phyloP scores from a whole-genome alignment of 2,113 vertebrate species.

The Sarotherodon lohbergeri region DNA sequence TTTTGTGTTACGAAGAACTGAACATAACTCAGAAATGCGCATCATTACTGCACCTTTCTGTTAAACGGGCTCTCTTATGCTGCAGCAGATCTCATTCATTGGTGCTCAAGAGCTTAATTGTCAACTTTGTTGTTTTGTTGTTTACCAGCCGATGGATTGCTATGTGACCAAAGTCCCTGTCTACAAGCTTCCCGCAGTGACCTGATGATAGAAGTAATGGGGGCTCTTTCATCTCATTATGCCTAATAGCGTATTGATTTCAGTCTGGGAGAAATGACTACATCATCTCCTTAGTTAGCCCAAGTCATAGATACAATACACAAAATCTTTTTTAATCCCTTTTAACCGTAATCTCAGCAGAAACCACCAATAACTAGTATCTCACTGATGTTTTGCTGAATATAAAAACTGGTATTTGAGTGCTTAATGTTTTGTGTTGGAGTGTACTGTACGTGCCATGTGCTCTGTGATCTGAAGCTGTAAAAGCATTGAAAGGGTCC shows the following conservation, averaged over 20 bases:
- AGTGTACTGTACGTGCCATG: background rate
- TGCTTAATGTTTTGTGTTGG: background rate
- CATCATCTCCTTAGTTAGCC: slow-evolving; percentile 2
- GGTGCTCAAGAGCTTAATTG: background rate
- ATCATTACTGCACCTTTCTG: background rate
- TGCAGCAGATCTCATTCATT: background rate
- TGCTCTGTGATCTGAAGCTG: background rate
- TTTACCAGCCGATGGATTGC: background rate
- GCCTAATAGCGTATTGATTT: slow-evolving; percentile 38
- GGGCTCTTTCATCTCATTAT: slow-evolving; percentile 15
- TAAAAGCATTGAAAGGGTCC: background rate
- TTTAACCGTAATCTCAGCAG: background rate
- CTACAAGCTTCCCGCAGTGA: background rate
- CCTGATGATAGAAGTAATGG: slow-evolving; percentile 2
- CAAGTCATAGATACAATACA: background rate
- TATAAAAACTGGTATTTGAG: background rate
- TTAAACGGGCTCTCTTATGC: background rate
- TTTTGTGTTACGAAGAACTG: background rate
- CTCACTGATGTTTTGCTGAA: background rate
- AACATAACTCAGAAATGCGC: background rate
- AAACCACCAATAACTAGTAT: background rate
- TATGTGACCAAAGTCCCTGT: background rate
- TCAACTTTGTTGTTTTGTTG: background rate
- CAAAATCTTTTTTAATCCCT: background rate
- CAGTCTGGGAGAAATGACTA: slow-evolving; percentile 13